Evolutionary conservation across 2,797 vertebrate species (phyloP), one percentile per base, ranked within the genome.

Genomic region (Otolemur crassicaudatus): DNA sequence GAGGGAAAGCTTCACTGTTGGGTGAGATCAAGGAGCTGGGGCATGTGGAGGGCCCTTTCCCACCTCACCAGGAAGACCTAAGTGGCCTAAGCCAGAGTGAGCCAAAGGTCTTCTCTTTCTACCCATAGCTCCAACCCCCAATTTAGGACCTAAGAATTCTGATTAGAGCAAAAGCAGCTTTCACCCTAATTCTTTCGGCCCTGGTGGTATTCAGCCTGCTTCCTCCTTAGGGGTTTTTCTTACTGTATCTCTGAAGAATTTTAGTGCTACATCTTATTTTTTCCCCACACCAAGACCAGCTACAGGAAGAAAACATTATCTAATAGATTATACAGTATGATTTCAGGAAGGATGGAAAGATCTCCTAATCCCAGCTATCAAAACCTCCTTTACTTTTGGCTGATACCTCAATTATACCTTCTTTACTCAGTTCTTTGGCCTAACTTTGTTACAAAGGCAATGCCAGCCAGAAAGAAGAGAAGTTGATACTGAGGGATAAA

Each of bases 281-380:
- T 79, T 79, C 10, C 10, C 4, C 34, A 58, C 43, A 37, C 19
- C 19, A 81, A 96, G 11, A 53, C 49, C 20, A 56, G 80, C 37
- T 65, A 5, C 60, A 81, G 80, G 80, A 83, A 96, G 63, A 93
- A 72, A 14, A 73, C 65, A 83, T 69, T 49, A 40, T 75, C 34
- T 76, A 53, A 53, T 16, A 53, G 49, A 53, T 53, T 53, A 53
- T 84, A 56, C 23, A 11, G 14, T 77, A 22, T 82, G 80, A 46
- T 53, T 85, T 82, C 88, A 90, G 82, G 17, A 90, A 69, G 34
- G 13, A 72, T 20, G 58, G 34, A 46, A 81, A 92, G 81, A 87
- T 14, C 67, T 87, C 85, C 34, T 58, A 56, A 87, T 84, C 20
- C 34, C 20, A 56, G 13, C 77, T 79, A 53, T 85, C 80, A 91